Conservation (phyloP, 2,113 vertebrate species). For the Melanocharis versteri region DNA sequence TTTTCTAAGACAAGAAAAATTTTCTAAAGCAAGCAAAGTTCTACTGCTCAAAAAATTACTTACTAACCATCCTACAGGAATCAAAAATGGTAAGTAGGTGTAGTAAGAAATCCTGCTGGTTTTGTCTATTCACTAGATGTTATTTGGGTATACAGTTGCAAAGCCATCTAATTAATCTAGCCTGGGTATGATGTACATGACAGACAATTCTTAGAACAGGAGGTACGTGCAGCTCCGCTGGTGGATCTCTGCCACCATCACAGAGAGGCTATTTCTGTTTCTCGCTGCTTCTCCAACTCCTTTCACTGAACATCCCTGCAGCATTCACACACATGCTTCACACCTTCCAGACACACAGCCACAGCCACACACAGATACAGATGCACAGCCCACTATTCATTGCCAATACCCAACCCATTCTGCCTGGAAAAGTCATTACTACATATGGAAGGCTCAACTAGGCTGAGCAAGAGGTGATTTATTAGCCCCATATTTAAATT, state of each 20-base stretch:
- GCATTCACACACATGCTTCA: not conserved
- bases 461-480: not conserved
- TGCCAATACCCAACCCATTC: not conserved
- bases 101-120: not conserved
- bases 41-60: not conserved
- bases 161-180: not conserved
- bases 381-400: not conserved
- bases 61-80: not conserved
- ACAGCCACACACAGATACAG: not conserved
- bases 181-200: not conserved
- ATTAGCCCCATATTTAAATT: not conserved
- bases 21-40: not conserved
- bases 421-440: not conserved
- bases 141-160: not conserved
- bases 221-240: fast-evolving
- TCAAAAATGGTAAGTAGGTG: not conserved
- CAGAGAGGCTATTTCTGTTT: not conserved
- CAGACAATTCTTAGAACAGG: not conserved
- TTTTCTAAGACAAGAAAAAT: not conserved
- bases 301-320: not conserved
- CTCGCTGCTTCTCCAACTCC: not conserved
- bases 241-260: not conserved
- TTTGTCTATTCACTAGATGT: not conserved
- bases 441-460: not conserved
- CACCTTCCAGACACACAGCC: not conserved